phyloP scores from a whole-genome alignment of 2,797 vertebrate species.

The Alauda arvensis region DNA sequence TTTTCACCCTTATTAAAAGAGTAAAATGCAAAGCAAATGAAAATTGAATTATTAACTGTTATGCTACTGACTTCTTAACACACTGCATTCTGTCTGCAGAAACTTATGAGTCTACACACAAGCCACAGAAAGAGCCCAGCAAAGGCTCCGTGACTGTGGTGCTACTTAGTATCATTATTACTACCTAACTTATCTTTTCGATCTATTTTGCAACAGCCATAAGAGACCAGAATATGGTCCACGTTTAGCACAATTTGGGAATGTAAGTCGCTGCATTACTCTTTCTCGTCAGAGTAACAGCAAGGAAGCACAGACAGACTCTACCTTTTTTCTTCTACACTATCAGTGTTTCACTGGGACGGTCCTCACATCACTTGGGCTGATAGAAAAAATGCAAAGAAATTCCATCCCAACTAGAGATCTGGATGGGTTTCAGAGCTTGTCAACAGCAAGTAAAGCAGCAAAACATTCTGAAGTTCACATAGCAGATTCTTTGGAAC shows the following conservation, averaged over 20 bases:
- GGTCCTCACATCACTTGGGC: neutral
- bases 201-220: neutral
- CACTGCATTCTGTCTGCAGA: neutral
- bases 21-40: neutral
- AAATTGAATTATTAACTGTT: neutral
- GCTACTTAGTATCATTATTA: neutral
- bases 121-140: neutral
- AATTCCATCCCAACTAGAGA: neutral
- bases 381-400: neutral
- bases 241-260: neutral
- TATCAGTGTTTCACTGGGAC: neutral
- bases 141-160: neutral
- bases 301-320: neutral
- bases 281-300: neutral
- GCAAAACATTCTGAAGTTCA: constrained; percentile 13
- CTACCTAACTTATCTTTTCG: neutral
- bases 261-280: neutral
- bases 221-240: neutral
- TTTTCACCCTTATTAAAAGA: neutral
- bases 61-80: neutral
- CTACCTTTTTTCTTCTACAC: neutral
- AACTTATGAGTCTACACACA: neutral
- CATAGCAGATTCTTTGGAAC: constrained; percentile 12
- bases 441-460: constrained; percentile 14
- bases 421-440: neutral